Evolutionary conservation across 1,140 invertebrate genomes (phyloP).

Genomic region (Oedothorax gibbosus): DNA sequence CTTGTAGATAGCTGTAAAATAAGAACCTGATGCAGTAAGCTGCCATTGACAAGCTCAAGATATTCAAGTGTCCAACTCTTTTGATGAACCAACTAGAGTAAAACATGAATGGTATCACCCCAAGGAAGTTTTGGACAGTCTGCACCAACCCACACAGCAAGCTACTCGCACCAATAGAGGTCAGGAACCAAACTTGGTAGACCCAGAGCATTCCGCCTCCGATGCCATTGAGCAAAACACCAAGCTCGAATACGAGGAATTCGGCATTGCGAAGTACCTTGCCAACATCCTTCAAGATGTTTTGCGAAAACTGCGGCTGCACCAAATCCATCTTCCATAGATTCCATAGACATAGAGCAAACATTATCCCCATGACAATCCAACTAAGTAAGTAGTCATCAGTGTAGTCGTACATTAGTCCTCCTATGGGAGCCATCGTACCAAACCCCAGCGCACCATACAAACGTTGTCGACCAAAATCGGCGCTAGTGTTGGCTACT

Average conservation of each 20-base stretch:
- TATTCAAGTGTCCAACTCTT: constrained; percentile 83
- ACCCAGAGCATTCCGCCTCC: neutral
- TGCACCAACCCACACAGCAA: constrained; percentile 1
- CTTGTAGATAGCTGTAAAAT: constrained; percentile 79
- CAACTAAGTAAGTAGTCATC: neutral
- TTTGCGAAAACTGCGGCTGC: constrained; percentile 15
- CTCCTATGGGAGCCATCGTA: neutral
- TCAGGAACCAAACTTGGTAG: constrained; percentile 16
- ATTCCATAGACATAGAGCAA: neutral
- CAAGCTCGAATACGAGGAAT: constrained; percentile 4
- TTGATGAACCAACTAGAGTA: constrained; percentile 83
- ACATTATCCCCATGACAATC: constrained; percentile 6
- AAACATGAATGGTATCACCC: constrained; percentile 90
- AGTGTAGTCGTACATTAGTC: constrained; percentile 24
- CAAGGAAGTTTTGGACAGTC: constrained; percentile 78
- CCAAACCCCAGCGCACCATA: constrained; percentile 25
- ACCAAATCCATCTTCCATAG: constrained; percentile 12
- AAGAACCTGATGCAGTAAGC: constrained; percentile 80
- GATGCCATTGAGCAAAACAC: constrained; percentile 29
- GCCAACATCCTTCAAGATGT: constrained; percentile 25
- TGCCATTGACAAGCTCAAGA: constrained; percentile 83
- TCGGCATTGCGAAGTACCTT: neutral
- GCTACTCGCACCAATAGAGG: neutral
- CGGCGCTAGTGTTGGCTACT: neutral
- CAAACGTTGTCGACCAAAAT: constrained; percentile 32